Evolutionary conservation across 2,888 invertebrate species (phyloP).

Genomic region (Abrostola tripartita): DNA sequence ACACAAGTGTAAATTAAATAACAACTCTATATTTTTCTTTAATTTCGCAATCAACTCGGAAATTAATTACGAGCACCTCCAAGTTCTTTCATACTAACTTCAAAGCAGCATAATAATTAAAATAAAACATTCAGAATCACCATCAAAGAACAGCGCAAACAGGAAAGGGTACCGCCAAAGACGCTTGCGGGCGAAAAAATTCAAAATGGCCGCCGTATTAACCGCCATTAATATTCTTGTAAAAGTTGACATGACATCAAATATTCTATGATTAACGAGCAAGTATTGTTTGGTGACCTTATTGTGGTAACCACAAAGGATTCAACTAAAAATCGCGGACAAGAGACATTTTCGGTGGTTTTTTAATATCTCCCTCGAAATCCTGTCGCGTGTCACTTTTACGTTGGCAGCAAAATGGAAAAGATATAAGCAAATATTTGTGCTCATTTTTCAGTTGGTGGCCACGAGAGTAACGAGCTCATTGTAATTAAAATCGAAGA

Average conservation of each 20-base stretch:
- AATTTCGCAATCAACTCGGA: neutral
- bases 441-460: slow-evolving; percentile 68
- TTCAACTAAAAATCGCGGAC: slow-evolving; percentile 66
- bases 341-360: slow-evolving; percentile 63
- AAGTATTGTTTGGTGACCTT: slow-evolving; percentile 70
- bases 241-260: slow-evolving; percentile 75
- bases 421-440: slow-evolving; percentile 74
- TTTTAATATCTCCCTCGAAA: slow-evolving; percentile 76
- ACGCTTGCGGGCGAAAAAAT: slow-evolving; percentile 33
- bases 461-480: slow-evolving; percentile 43
- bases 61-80: slow-evolving; percentile 6
- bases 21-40: neutral
- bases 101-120: slow-evolving; percentile 26
- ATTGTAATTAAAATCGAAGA: neutral
- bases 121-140: slow-evolving; percentile 18
- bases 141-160: slow-evolving; percentile 25
- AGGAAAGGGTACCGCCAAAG: slow-evolving; percentile 40
- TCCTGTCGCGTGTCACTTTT: slow-evolving; percentile 67
- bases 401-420: slow-evolving; percentile 68
- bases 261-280: slow-evolving; percentile 77
- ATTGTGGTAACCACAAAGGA: slow-evolving; percentile 71
- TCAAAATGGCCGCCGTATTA: slow-evolving; percentile 54
- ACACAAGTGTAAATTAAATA: neutral
- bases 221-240: slow-evolving; percentile 65
- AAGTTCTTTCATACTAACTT: slow-evolving; percentile 15